Evolutionary conservation across 2,797 vertebrate species (phyloP).

Genomic region (Taeniopygia guttata): DNA sequence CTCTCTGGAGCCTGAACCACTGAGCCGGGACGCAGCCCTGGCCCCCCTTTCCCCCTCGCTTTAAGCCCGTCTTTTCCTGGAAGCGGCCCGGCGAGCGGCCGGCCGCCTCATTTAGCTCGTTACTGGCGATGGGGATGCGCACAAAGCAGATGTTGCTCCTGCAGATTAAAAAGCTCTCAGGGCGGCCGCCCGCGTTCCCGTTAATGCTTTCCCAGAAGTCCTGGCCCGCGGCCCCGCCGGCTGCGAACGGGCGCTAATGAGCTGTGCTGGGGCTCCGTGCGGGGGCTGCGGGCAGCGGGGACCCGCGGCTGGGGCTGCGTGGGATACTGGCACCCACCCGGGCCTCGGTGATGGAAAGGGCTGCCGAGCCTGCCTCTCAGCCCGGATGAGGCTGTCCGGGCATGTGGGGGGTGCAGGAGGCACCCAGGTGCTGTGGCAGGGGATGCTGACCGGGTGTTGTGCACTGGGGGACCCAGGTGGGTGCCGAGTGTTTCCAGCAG

Average conservation of each 20-base stretch:
- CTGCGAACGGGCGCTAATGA: conserved; percentile 28
- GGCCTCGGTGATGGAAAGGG: background rate
- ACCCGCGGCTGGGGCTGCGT: background rate
- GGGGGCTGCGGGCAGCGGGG: background rate
- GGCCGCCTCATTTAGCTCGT: conserved; percentile 37
- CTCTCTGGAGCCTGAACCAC: background rate
- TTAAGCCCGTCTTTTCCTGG: conserved; percentile 16
- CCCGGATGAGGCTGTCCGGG: background rate
- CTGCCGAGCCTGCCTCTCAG: background rate
- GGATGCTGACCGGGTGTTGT: background rate
- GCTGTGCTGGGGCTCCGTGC: background rate
- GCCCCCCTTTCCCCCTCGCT: background rate
- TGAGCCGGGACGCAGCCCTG: background rate
- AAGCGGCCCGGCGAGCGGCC: background rate
- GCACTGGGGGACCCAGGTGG: rapidly evolving
- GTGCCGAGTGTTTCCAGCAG: background rate
- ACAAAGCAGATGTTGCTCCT: background rate
- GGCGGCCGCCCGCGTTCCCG: background rate
- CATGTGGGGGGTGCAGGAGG: background rate
- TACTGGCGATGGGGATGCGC: conserved; percentile 22
- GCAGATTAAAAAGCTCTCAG: conserved; percentile 68
- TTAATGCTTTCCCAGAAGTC: conserved; percentile 33
- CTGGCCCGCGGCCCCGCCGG: background rate
- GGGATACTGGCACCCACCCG: rapidly evolving
- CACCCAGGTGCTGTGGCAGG: background rate